Evolutionary conservation across 2,113 vertebrate genomes (phyloP), one percentile per base, ranked within the genome.

Genomic region (Clarias gariepinus): DNA sequence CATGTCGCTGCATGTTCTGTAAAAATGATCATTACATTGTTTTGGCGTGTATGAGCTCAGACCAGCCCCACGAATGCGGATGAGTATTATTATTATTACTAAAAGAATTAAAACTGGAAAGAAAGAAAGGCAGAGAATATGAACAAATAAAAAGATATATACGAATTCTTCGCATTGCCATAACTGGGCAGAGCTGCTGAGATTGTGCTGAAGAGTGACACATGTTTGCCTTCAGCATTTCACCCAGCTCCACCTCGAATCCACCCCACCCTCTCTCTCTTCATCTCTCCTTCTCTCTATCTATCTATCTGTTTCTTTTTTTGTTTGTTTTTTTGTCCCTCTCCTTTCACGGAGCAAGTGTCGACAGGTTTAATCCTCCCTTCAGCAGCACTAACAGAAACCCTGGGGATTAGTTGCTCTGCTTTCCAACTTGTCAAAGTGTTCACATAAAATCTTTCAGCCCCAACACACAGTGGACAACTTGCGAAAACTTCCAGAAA

Each of bases 361-460:
- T 84, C 9, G 74, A 90, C 87, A 88, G 52, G 87, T 21, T 3
- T 60, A 55, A 69, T 66, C 66, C 85, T 71, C 28, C 63, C 58
- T 74, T 69, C 28, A 28, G 53, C 58, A 82, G 73, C 58, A 53
- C 52, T 19, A 83, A 74, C 76, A 84, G 87, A 88, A 90, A 85
- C 85, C 82, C 60, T 9, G 47, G 66, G 69, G 89, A 88, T 90
- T 90, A 84, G 61, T 68, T 16, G 11, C 28, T 52, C 58, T 25
- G 16, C 25, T 53, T 5, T 60, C 1, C 28, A 74, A 16, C 41
- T 82, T 74, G 36, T 53, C 55, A 47, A 25, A 12, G 1, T 25
- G 6, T 60, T 71, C 21, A 41, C 18, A 18, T 68, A 9, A 9
- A 9, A 60, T 33, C 36, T 77, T 18, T 58, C 28, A 58, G 58